phyloP scores from a whole-genome alignment of 1,140 invertebrate genomes.

The Bombus cullumanus region DNA sequence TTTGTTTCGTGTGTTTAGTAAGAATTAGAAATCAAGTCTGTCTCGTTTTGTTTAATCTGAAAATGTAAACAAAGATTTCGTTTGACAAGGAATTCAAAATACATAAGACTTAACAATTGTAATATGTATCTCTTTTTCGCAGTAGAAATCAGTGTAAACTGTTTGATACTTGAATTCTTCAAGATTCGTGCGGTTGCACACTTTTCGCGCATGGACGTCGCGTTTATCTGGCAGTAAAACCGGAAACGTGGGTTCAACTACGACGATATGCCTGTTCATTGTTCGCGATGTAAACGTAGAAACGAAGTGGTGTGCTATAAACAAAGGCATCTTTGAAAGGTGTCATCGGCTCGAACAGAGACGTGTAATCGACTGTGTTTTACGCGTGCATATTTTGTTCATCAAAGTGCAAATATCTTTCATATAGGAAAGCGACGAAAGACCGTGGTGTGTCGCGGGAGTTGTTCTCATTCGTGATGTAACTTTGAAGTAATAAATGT shows the following conservation, averaged over 20 bases:
- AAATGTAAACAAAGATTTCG: background rate
- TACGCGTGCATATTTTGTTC: background rate
- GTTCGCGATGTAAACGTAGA: constrained; percentile 1
- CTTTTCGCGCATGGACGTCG: too few relatives aligned
- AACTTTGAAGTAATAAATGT: constrained; percentile 35
- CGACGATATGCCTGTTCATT: background rate
- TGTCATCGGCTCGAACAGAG: constrained; percentile 29
- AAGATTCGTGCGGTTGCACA: background rate
- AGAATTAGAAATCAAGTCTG: too few relatives aligned
- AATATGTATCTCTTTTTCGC: background rate
- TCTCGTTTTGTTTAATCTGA: too few relatives aligned
- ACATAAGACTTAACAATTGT: background rate
- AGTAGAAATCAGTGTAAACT: background rate
- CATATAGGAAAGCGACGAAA: background rate
- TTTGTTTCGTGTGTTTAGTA: background rate
- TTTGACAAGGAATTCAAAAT: background rate
- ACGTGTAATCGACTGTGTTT: constrained; percentile 33
- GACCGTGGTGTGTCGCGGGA: background rate
- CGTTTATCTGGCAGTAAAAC: background rate
- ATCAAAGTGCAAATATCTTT: constrained; percentile 44
- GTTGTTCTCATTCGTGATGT: constrained; percentile 7
- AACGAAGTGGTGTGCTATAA: background rate
- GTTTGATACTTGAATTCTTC: background rate
- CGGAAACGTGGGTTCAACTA: constrained; percentile 11
- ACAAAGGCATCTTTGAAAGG: constrained; percentile 47